phyloP scores from a whole-genome alignment of 2,113 vertebrate genomes.

The Vicugna pacos region DNA sequence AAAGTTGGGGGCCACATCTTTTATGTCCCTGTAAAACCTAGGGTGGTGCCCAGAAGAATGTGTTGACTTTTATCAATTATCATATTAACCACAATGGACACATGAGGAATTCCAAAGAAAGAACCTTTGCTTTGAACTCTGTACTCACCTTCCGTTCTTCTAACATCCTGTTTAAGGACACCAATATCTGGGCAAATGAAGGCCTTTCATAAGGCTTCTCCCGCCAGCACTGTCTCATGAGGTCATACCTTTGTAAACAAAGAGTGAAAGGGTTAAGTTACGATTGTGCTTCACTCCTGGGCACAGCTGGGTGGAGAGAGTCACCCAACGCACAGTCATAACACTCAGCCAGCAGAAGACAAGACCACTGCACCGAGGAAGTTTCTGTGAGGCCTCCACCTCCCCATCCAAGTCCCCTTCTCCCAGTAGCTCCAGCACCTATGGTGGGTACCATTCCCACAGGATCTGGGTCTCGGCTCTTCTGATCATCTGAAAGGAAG shows the following conservation, averaged over 20 bases:
- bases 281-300: background rate
- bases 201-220: conserved; percentile 94
- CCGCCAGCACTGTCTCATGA: conserved; percentile 94
- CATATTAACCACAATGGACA: background rate
- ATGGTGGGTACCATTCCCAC: background rate
- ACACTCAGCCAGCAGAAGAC: background rate
- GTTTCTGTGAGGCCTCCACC: background rate
- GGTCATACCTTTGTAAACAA: conserved; percentile 89
- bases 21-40: background rate
- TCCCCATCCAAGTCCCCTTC: background rate
- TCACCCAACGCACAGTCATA: too few species aligned
- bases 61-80: background rate
- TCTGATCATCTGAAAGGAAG: background rate
- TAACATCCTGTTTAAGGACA: conserved; percentile 93
- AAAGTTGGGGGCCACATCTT: background rate
- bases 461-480: background rate
- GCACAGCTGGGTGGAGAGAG: background rate
- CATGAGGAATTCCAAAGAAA: background rate
- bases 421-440: background rate
- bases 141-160: conserved; percentile 93
- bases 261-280: background rate
- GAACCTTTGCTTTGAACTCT: background rate
- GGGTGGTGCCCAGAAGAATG: background rate
- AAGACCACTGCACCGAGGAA: background rate
- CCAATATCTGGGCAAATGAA: conserved; percentile 93